These are phyloP conservation scores for Menura novaehollandiae DNA, from an alignment of 2,113 vertebrate species.

Conservation along the genomic window DNA sequence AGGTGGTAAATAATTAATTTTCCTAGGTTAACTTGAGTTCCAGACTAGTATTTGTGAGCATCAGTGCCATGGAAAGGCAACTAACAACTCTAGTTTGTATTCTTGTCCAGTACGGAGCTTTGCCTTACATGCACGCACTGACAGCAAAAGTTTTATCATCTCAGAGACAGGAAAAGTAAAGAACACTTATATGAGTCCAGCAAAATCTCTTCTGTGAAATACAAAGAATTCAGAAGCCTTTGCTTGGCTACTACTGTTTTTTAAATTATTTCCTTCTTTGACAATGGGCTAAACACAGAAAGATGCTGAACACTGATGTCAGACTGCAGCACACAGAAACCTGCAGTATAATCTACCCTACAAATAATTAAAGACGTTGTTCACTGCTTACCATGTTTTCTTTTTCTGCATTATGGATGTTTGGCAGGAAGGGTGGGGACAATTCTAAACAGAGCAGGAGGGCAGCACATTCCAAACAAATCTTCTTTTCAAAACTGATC, in stretches of 20 bases:
- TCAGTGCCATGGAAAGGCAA: background rate
- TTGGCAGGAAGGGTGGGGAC: background rate
- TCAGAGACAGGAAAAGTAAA: background rate
- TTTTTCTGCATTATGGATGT: background rate
- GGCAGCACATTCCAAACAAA: background rate
- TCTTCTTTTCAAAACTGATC: background rate
- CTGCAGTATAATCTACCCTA: background rate
- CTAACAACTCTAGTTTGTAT: conserved; percentile 5
- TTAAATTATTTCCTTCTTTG: background rate
- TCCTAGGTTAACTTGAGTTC: conserved; percentile 45
- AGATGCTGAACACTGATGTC: background rate
- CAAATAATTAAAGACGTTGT: background rate
- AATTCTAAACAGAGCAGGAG: background rate
- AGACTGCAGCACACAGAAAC: background rate
- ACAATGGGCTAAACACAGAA: background rate
- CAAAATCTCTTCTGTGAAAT: background rate
- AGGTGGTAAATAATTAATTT: conserved; percentile 46
- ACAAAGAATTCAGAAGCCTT: background rate
- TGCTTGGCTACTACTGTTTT: background rate
- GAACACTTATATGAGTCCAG: background rate
- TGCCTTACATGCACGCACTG: background rate
- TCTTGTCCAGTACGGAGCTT: background rate
- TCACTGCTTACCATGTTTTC: background rate
- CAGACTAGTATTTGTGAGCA: conserved; percentile 18
- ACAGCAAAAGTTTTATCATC: background rate